Evolutionary conservation across 2,888 invertebrate genomes (phyloP).

Genomic region (Busseola fusca): DNA sequence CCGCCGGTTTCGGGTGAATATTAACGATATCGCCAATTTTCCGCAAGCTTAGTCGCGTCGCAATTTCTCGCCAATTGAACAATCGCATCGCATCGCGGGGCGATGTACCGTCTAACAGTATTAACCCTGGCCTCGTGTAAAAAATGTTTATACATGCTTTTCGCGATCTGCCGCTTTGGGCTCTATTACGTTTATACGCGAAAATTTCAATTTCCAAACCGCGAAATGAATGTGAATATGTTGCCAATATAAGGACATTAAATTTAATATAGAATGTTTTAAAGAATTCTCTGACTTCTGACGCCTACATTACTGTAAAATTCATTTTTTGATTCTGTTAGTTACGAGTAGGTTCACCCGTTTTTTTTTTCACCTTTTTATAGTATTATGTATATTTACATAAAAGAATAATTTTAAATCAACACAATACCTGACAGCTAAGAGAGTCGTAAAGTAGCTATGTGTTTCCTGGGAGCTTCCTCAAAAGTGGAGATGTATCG

Average conservation of each 20-base stretch:
- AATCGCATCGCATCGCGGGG: conserved; percentile 82
- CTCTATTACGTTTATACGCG: conserved; percentile 26
- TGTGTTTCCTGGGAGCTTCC: conserved; percentile 30
- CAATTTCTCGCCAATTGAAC: conserved; percentile 89
- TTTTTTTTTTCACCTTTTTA: background rate
- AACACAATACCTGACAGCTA: conserved; percentile 14
- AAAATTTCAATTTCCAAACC: conserved; percentile 35
- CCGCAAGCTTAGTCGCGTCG: conserved; percentile 87
- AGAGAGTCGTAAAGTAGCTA: conserved; percentile 26
- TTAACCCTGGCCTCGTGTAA: conserved; percentile 68
- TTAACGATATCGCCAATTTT: conserved; percentile 89
- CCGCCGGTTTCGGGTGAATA: conserved; percentile 88
- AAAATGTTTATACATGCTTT: conserved; percentile 67
- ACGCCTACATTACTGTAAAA: conserved; percentile 7
- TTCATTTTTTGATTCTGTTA: conserved; percentile 15
- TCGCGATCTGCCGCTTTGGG: conserved; percentile 48
- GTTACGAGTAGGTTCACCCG: background rate
- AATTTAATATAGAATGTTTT: conserved; percentile 35
- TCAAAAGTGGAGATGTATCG: conserved; percentile 50
- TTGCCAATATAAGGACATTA: conserved; percentile 10
- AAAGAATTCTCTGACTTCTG: conserved; percentile 15
- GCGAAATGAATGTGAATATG: conserved; percentile 38
- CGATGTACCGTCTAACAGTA: conserved; percentile 70
- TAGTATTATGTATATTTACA: background rate
- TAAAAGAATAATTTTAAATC: conserved; percentile 1